A percentile compares a stretch with the other conserved stretches of the same genome.
These are phyloP conservation scores for Pachycephala philippinensis DNA, from an alignment of 2,113 vertebrate genomes.

Conservation along the genomic window DNA sequence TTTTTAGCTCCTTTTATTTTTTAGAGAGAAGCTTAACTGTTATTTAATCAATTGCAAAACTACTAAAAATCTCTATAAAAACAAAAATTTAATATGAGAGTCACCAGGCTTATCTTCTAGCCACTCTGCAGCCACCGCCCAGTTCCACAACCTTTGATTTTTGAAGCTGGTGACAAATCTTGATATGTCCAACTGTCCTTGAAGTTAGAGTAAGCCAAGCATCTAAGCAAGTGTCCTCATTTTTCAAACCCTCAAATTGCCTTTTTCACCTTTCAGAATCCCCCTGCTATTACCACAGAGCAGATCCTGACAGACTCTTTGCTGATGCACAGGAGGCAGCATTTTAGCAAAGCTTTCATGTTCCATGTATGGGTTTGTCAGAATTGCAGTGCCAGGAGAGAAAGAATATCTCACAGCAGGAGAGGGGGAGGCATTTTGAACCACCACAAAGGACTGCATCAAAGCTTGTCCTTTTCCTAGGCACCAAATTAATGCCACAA, in stretches of 20 bases:
- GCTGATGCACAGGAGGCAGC: not conserved
- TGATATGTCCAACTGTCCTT: not conserved
- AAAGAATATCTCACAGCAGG: not conserved
- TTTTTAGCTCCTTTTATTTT: not conserved
- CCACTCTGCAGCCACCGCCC: not conserved
- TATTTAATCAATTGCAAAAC: not conserved
- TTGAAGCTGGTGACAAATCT: not conserved
- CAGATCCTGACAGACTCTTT: not conserved
- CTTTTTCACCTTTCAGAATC: not conserved
- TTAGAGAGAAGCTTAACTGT: not conserved
- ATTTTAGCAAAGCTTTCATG: not conserved
- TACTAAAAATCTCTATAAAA: not conserved
- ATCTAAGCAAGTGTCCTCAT: not conserved
- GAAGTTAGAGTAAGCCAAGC: not conserved
- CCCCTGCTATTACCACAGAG: not conserved
- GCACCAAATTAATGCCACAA: not conserved
- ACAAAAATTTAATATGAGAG: too few species aligned
- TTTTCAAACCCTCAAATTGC: not conserved
- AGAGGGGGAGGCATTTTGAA: not conserved
- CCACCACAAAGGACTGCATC: not conserved
- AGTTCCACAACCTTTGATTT: not conserved
- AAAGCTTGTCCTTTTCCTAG: not conserved
- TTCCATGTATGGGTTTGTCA: not conserved
- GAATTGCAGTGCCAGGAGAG: not conserved
- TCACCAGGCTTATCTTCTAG: not conserved